Evolutionary conservation across 2,797 vertebrate species (phyloP).

Genomic region (Saxicola maurus): DNA sequence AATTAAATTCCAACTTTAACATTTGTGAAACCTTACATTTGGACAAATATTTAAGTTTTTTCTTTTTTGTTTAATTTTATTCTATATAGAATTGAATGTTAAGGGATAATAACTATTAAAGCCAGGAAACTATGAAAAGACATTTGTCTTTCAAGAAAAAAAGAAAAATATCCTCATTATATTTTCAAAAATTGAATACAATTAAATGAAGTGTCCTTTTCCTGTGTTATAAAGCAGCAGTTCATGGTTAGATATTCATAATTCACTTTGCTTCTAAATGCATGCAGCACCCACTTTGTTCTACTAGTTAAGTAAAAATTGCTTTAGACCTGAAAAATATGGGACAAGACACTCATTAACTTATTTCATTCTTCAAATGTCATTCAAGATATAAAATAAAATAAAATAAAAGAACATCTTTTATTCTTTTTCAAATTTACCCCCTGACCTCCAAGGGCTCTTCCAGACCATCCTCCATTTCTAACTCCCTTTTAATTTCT

Average conservation of each 20-base stretch:
- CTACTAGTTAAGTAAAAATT: background rate
- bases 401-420: background rate
- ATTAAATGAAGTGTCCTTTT: background rate
- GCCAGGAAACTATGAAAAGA: background rate
- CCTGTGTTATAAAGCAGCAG: background rate
- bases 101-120: background rate
- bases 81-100: background rate
- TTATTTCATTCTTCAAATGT: background rate
- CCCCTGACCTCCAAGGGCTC: accelerated
- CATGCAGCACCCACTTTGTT: background rate
- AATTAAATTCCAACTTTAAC: background rate
- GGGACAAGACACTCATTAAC: background rate
- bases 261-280: background rate
- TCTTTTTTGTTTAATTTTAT: background rate
- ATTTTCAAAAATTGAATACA: background rate
- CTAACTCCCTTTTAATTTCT: background rate
- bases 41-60: background rate
- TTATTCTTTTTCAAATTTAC: background rate
- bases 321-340: background rate
- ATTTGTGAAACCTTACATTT: background rate
- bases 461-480: background rate
- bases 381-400: background rate
- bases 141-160: background rate
- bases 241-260: background rate
- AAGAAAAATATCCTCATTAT: background rate